A percentile compares a stretch with the other conserved stretches of the same genome.
Evolutionary conservation across 2,888 invertebrate species (phyloP).

Genomic region (Diarsia rubi): DNA sequence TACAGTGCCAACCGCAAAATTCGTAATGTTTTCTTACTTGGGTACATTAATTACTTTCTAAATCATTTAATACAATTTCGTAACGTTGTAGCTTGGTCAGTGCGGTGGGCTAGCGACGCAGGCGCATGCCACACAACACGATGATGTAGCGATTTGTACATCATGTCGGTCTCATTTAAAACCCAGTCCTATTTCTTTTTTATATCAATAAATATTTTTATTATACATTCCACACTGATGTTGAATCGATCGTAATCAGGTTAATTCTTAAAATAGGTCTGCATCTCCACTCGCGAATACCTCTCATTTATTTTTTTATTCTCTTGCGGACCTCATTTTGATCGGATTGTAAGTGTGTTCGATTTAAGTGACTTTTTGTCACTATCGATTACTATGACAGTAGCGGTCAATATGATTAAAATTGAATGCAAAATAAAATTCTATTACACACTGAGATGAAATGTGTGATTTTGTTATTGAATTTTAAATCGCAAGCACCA

Average conservation of each 20-base stretch:
- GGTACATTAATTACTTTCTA: conserved; percentile 69
- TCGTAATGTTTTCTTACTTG: conserved; percentile 54
- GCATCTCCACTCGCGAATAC: conserved; percentile 59
- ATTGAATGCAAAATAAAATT: conserved; percentile 53
- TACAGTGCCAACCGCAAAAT: conserved; percentile 56
- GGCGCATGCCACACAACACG: conserved; percentile 77
- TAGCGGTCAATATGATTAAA: conserved; percentile 50
- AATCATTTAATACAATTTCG: conserved; percentile 80
- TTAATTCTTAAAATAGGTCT: conserved; percentile 71
- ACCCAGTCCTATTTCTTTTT: conserved; percentile 77
- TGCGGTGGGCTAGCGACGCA: conserved; percentile 69
- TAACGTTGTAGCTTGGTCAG: conserved; percentile 77
- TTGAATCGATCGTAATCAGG: conserved; percentile 79
- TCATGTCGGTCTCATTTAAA: conserved; percentile 78
- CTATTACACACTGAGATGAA: conserved; percentile 49
- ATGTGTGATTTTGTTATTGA: conserved; percentile 55
- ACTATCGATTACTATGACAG: conserved; percentile 53
- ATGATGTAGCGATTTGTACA: conserved; percentile 82
- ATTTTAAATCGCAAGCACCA: conserved; percentile 44
- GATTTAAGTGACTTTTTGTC: conserved; percentile 63
- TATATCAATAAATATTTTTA: conserved; percentile 82
- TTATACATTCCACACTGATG: conserved; percentile 76
- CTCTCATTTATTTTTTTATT: conserved; percentile 40
- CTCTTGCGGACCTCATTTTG: conserved; percentile 37
- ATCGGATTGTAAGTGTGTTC: conserved; percentile 51